phyloP scores from a whole-genome alignment of 2,888 invertebrate species.

The Bugulina stolonifera region DNA sequence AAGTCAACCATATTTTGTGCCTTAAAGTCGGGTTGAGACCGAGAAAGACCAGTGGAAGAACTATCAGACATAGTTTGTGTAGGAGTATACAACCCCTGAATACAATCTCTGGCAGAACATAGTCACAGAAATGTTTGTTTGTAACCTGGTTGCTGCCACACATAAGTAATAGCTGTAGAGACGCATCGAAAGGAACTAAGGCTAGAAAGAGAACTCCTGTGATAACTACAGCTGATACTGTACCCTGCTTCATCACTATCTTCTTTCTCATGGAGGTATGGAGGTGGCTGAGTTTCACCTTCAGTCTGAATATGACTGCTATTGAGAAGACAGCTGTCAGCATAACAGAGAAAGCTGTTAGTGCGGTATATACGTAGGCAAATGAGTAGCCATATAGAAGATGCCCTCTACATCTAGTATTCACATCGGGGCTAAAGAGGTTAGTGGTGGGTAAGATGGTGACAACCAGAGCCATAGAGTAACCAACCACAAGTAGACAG shows the following conservation, averaged over 20 bases:
- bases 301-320: conserved; percentile 5
- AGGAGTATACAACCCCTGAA: not conserved
- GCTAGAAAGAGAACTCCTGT: conserved; percentile 5
- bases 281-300: not conserved
- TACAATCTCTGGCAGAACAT: not conserved
- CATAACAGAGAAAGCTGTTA: not conserved
- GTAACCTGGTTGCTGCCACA: conserved; percentile 4
- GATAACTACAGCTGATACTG: conserved; percentile 2
- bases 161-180: conserved; percentile 15
- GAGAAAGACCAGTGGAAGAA: conserved; percentile 2
- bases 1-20: conserved; percentile 9
- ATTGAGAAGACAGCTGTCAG: conserved; percentile 5
- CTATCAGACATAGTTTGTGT: conserved; percentile 1
- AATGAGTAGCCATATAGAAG: conserved; percentile 11
- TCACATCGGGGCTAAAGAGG: not conserved
- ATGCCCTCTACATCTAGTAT: not conserved
- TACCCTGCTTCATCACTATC: conserved; percentile 16
- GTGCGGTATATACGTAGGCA: not conserved
- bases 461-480: conserved; percentile 12
- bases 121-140: not conserved
- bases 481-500: conserved; percentile 5
- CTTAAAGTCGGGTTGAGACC: not conserved
- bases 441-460: conserved; percentile 18
- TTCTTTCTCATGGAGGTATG: conserved; percentile 1
- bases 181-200: not conserved